Evolutionary conservation across 1,140 invertebrate species (phyloP).

Genomic region (Platorchestia sp.): DNA sequence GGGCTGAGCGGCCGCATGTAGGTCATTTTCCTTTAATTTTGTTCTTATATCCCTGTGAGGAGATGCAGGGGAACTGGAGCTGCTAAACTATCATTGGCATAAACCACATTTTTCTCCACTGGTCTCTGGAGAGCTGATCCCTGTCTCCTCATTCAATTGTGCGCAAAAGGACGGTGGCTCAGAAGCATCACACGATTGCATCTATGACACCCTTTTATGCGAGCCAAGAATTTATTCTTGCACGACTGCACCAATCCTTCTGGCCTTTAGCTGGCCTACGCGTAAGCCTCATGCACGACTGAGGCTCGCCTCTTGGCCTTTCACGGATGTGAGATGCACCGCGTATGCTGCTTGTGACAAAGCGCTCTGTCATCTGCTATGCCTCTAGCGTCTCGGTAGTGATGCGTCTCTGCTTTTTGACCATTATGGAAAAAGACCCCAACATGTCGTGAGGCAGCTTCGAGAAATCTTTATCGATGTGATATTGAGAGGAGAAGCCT

Average conservation of each 20-base stretch:
- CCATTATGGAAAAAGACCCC: neutral
- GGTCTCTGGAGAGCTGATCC: neutral
- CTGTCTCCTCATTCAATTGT: neutral
- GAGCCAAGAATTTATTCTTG: slow-evolving; percentile 1
- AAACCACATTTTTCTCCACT: neutral
- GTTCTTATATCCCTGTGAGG: neutral
- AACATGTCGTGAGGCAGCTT: neutral
- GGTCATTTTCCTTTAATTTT: neutral
- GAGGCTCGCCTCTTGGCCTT: neutral
- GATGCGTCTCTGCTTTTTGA: neutral
- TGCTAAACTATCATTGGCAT: neutral
- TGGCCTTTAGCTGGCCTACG: neutral
- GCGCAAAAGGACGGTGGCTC: neutral
- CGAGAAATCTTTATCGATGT: neutral
- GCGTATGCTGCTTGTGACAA: neutral
- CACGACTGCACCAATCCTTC: neutral
- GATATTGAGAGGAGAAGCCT: neutral
- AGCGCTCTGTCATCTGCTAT: neutral
- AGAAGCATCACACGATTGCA: neutral
- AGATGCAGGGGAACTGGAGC: neutral
- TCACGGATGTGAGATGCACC: neutral
- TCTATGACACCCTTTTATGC: neutral
- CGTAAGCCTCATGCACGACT: neutral
- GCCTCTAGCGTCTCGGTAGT: neutral
- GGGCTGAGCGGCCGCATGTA: neutral